Evolutionary conservation across 2,113 vertebrate species (phyloP), one percentile per base, ranked within the genome.

Genomic region (Verasper variegatus): DNA sequence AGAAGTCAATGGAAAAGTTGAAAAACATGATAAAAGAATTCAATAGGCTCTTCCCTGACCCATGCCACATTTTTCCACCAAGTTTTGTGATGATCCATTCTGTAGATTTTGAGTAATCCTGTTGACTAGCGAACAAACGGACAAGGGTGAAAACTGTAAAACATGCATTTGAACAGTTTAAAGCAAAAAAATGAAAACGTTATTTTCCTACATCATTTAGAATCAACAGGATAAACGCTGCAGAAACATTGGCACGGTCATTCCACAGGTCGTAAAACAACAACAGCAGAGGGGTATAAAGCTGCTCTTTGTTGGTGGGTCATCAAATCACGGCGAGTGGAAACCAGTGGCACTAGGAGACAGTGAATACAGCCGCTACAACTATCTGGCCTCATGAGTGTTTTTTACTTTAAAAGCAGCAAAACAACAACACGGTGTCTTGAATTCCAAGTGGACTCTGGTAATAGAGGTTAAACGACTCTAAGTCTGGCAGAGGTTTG

Each of bases 361-460:
- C 84, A 79, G 82, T 90, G n/a, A 91, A 91, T 89, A 81, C 85
- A 88, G 58, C 62, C 61, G 3, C 20, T 72, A 24, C 51, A 64
- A 87, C 78, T 87, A 81, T 89, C 66, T 82, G 78, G 80, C 14
- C 37, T 45, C 9, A 21, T 17, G 64, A 80, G 72, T 69, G 84
- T 77, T 79, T 73, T 51, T 20, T 51, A 20, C 17, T 51, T 51
- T 15, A 51, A 37, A 58, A 60, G 61, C 26, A 78, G 73, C 74
- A 74, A 80, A 86, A 77, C 78, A 85, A 60, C 79, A 18, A 57
- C 23, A 23, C 63, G 67, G 74, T 87, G 89, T 86, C 78, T 87
- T 88, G 85, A 92, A 93, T 91, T 64, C 86, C 72, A 91, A 91
- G 87, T 69, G 60, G 68, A 75, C 27, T 77, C 31, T 58, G 74